These are phyloP conservation scores for Trissolcus brochymenae DNA, from an alignment of 2,888 invertebrate genomes.

Conservation along the genomic window DNA sequence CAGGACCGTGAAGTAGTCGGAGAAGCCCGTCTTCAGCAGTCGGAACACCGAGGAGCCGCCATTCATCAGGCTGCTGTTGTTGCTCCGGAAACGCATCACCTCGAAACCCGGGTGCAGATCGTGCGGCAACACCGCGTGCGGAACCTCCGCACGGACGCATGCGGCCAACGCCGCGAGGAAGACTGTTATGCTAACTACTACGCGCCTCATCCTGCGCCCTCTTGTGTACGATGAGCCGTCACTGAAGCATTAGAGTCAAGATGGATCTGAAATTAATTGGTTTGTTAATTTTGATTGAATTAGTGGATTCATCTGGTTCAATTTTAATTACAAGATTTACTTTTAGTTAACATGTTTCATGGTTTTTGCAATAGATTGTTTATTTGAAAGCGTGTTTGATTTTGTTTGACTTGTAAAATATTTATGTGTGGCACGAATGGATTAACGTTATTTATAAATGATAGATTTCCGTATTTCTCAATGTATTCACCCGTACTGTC, in stretches of 20 bases:
- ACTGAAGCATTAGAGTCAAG: conserved; percentile 70
- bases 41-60: conserved; percentile 80
- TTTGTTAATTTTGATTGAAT: neutral
- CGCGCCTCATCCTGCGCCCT: conserved; percentile 69
- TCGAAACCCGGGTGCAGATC: conserved; percentile 94
- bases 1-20: conserved; percentile 90
- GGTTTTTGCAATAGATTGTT: too few relatives aligned
- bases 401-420: too few relatives aligned
- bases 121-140: conserved; percentile 85
- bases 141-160: conserved; percentile 51
- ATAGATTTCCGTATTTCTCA: neutral
- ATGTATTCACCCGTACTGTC: neutral
- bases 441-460: too few relatives aligned
- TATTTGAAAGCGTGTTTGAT: too few relatives aligned
- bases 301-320: too few relatives aligned
- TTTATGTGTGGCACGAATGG: too few relatives aligned
- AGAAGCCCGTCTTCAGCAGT: conserved; percentile 87
- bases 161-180: conserved; percentile 59
- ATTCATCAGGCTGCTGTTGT: conserved; percentile 65
- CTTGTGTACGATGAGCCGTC: conserved; percentile 55
- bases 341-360: too few relatives aligned
- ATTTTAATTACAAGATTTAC: too few relatives aligned
- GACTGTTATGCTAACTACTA: conserved; percentile 62
- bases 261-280: conserved; percentile 34
- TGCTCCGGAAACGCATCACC: conserved; percentile 85